Conservation (phyloP, 1,140 invertebrate genomes). For the Bactericera cockerelli region DNA sequence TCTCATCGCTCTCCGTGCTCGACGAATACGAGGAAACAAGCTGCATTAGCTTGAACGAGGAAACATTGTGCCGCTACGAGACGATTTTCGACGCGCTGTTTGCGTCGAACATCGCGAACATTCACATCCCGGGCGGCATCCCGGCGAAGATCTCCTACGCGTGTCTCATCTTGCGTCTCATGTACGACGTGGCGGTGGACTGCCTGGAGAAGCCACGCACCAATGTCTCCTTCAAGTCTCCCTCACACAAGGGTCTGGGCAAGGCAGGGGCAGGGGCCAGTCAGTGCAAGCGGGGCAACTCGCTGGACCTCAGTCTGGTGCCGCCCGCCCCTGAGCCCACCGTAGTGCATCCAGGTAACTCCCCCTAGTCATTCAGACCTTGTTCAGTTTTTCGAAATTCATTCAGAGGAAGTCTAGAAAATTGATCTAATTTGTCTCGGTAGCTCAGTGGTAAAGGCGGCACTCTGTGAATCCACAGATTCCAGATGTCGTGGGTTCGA, state of each 20-base stretch:
- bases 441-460: no score
- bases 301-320: conserved; percentile 48
- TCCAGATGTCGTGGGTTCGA: no score
- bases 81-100: conserved; percentile 49
- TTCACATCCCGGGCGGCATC: conserved; percentile 40
- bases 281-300: conserved; percentile 31
- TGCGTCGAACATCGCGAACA: conserved; percentile 12
- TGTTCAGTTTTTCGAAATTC: no score
- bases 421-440: no score
- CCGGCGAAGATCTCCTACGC: conserved; percentile 53
- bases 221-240: conserved; percentile 46
- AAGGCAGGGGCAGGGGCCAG: not conserved
- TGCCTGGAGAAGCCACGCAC: conserved; percentile 64
- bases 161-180: conserved; percentile 59
- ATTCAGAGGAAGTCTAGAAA: no score
- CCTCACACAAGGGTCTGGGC: conserved; percentile 33
- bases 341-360: conserved; percentile 67
- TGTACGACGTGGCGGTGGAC: conserved; percentile 86
- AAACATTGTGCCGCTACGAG: conserved; percentile 17
- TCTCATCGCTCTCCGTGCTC: conserved; percentile 43
- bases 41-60: conserved; percentile 15
- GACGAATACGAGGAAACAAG: conserved; percentile 29
- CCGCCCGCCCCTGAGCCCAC: conserved; percentile 69
- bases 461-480: no score
- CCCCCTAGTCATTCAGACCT: no score